Base-by-base conservation (phyloP, 2,113 vertebrate species). In the Pycnonotus jocosus region DNA sequence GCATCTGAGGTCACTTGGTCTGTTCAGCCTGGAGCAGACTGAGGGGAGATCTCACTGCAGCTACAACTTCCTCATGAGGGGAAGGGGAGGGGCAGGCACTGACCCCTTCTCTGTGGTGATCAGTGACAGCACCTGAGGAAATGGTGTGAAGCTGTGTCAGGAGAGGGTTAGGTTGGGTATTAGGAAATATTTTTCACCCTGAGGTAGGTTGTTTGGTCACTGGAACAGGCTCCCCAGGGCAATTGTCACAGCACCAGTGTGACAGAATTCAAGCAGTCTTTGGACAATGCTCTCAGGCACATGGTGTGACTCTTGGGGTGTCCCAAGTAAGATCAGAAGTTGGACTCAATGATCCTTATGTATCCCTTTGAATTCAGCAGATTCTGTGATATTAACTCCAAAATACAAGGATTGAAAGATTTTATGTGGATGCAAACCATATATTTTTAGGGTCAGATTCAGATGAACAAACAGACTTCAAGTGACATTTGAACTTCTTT, bases 121-220 rank as follows among this genome's bases (percentile, higher is more conserved):
- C 37, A 27, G 27, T 10, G 57, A 8, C 58, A 73, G 40, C 11
- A 45, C n/a, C n/a, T 0, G 6, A n/a, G n/a, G 23, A 7, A 54
- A 47, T 19, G 48, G 69, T 18, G 28, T 56, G 8, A 9, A 54
- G 14, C 1, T 64, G 27, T 23, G 9, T 23, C 27, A 54, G 27
- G 12, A 11, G 14, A 84, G 5, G 28, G 54, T 73, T 48, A 1
- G 30, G 7, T 11, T 57, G 42, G 30, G 2, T 66, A 11, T 57
- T 4, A 17, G 12, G 6, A 48, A 42, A 35, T 0, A 2, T 25
- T 85, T 1, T 57, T 16, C 23, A 2, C 15, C 8, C 30, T 40
- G 19, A 40, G 19, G 9, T 1, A 38, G 17, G 4, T 0, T 54
- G 28, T 0, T 0, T 56, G 30, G 42, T 24, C 30, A 15, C 50